Evolutionary conservation across 2,888 invertebrate species (phyloP), one percentile per base, ranked within the genome.

Genomic region (Rhabditophanes sp.): DNA sequence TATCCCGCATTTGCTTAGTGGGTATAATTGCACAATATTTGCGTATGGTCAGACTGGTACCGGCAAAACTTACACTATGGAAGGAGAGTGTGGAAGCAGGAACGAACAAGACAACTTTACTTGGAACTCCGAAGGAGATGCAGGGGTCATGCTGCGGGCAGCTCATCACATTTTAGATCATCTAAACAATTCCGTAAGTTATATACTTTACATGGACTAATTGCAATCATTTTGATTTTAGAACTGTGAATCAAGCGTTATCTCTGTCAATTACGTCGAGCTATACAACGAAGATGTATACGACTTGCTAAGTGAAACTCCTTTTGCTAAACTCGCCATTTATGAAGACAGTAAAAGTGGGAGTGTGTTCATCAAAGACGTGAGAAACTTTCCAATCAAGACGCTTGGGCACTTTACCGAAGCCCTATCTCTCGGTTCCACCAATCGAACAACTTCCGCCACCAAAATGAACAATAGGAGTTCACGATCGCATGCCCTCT

Each of bases 51-150:
- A 74, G 51, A 74, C 73, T 1, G 72, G 73, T 3, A 72, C 73
- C 3, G 93, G 93, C 4, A 96, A 96, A 70, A 96, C 93, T 0
- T 87, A 81, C 64, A 93, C 93, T 0, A 93, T 96, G 88, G 80
- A 82, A 46, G 87, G 87, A 7, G 76, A 20, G 7, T n/a, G n/a
- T n/a, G n/a, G n/a, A n/a, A n/a, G n/a, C n/a, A 50, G 43, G 25
- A 50, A 48, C 28, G 48, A 50, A 5, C 20, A 8, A 14, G 37
- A 25, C 12, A 26, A 33, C n/a, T 36, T 35, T 30, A 31, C 46
- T 5, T 59, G 80, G 78, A 78, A 79, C 62, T 75, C 75, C 25
- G 83, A 88, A 63, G 80, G 83, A 0, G 68, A 76, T 12, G 77
- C 82, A 28, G 93, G 93, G 11, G 82, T 90, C 32, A 83, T 93